These are phyloP conservation scores for Naja naja DNA, from an alignment of 2,113 vertebrate species.

Conservation along the genomic window DNA sequence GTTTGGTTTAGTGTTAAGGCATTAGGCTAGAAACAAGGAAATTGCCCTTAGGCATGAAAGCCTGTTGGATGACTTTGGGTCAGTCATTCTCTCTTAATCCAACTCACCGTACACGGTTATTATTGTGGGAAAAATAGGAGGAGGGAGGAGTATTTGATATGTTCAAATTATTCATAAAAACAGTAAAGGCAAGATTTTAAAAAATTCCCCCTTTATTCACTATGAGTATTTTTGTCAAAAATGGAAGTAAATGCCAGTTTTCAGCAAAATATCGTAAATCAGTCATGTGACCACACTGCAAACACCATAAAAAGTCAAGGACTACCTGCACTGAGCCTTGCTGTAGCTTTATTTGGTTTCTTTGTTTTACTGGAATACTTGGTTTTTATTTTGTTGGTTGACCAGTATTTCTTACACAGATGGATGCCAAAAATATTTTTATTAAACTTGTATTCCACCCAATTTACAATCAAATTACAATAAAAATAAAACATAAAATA, in stretches of 20 bases:
- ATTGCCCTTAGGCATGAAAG: not conserved
- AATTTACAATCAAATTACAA: not conserved
- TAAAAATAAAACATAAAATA: not conserved
- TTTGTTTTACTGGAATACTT: not conserved
- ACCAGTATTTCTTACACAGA: not conserved
- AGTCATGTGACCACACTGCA: not conserved
- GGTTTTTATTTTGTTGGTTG: not conserved
- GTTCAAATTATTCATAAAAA: not conserved
- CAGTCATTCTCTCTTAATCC: not conserved
- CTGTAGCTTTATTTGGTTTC: not conserved
- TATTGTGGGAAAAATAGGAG: not conserved
- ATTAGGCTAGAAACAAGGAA: not conserved
- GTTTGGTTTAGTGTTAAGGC: not conserved
- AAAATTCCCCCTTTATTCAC: not conserved
- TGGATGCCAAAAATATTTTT: not conserved
- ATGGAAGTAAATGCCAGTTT: not conserved
- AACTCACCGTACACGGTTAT: not conserved
- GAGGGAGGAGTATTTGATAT: not conserved
- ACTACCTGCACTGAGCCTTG: not conserved
- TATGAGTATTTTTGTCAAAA: not conserved
- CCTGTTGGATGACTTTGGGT: not conserved
- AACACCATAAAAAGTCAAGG: not conserved
- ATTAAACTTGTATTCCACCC: not conserved
- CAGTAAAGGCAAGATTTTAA: not conserved
- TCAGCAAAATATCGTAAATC: not conserved